Conservation (phyloP, 2,797 vertebrate species). For the Semaprochilodus insignis region DNA sequence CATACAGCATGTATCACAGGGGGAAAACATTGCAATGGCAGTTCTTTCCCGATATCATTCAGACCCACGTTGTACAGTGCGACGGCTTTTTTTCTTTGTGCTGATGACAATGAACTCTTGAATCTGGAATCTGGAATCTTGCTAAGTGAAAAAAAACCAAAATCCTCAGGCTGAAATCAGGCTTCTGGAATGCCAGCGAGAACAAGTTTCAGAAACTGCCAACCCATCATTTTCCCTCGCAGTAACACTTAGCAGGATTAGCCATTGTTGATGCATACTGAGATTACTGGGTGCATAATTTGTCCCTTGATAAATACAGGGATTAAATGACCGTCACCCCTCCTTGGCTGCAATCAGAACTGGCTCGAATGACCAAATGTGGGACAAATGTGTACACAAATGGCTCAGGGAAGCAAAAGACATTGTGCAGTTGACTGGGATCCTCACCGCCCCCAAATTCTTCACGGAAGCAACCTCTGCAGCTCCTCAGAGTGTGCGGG, state of each 20-base stretch:
- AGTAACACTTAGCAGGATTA: constrained; percentile 29
- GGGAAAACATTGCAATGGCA: no score
- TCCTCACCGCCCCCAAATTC: constrained; percentile 8
- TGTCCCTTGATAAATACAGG: constrained; percentile 42
- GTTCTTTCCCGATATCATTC: no score
- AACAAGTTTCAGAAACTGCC: constrained; percentile 30
- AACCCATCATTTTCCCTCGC: constrained; percentile 14
- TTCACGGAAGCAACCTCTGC: constrained; percentile 16
- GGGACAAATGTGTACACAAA: constrained; percentile 7
- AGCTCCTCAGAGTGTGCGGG: constrained; percentile 23
- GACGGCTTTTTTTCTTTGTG: no score
- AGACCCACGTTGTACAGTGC: no score
- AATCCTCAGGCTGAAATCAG: background rate
- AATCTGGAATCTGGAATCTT: no score
- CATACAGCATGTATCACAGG: no score
- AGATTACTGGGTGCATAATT: constrained; percentile 42
- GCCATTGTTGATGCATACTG: constrained; percentile 32
- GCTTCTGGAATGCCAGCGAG: constrained; percentile 2
- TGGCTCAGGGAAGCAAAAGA: constrained; percentile 1
- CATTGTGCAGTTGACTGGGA: background rate
- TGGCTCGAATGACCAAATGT: constrained; percentile 14
- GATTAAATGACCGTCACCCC: constrained; percentile 26
- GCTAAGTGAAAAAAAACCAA: background rate
- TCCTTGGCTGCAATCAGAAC: background rate
- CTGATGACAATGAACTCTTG: background rate